Evolutionary conservation across 2,888 invertebrate species (phyloP), one percentile per base, ranked within the genome.

Genomic region (Diplolepis rosae): DNA sequence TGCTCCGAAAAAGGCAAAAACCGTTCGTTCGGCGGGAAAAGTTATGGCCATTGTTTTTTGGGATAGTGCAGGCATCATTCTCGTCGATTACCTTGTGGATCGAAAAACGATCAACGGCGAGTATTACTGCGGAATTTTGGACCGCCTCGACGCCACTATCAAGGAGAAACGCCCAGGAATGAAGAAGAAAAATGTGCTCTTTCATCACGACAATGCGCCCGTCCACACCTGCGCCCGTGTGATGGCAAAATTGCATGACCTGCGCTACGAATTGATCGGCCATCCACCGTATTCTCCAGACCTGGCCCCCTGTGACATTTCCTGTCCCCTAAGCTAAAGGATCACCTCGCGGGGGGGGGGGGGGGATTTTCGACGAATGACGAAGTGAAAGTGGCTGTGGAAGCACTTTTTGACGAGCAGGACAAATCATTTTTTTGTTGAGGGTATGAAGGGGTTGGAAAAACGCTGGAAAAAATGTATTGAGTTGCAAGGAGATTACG

Each of bases 281-380:
- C 45, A 65, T 0, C 65, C 45, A 7, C 45, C 22, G 18, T 45
- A 42, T 27, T 65, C 24, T 39, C 42, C 65, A 39, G 45, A 65
- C 45, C 42, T 65, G 22, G 42, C 24, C 45, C 28, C 24, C 13
- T 56, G 32, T 56, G 30, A 15, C 61, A 24, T 65, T 35, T 39
- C 15, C 39, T 65, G 42, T 39, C 24, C 35, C 5, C 24, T 32
- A 1, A 65, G 22, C 15, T 61, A 3, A 18, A 35, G 9, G n/a
- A 28, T 32, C 45, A 24, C 45, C 42, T 65, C 45, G n/a, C 27
- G 24, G 13, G 48, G 27, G 28, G 45, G 24, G 13, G 48, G 27
- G 28, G 45, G 45, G 11, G 30, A 65, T 65, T 65, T 27, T 65
- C 45, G n/a, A 65, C 15, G n/a, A n/a, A n/a, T n/a, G n/a, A n/a